These are phyloP conservation scores for Megastigmus dorsalis DNA, from an alignment of 2,888 invertebrate species.

Conservation along the genomic window DNA sequence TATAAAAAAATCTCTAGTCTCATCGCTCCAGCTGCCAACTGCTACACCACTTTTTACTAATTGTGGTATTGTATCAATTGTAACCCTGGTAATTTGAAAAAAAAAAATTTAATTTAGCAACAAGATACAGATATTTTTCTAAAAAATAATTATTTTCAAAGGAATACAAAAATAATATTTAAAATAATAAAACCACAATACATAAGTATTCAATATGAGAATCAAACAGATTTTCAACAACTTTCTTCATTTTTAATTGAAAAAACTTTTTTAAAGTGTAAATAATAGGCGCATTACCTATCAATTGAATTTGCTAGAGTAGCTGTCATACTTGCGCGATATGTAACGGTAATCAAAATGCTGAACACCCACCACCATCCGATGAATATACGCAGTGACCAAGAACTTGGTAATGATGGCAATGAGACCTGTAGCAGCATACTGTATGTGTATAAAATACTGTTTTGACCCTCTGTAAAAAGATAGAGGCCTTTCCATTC, in stretches of 20 bases:
- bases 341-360: slow-evolving; percentile 85
- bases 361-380: slow-evolving; percentile 94
- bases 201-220: no score
- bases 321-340: slow-evolving; percentile 90
- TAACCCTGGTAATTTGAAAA: slow-evolving; percentile 77
- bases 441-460: slow-evolving; percentile 86
- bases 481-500: slow-evolving; percentile 78
- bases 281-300: slow-evolving; percentile 74
- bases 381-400: slow-evolving; percentile 87
- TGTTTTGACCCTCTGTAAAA: slow-evolving; percentile 84
- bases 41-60: slow-evolving; percentile 80
- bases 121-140: neutral
- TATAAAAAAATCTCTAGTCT: slow-evolving; percentile 82
- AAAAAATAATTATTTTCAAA: neutral
- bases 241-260: neutral
- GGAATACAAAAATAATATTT: neutral
- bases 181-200: neutral
- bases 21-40: slow-evolving; percentile 84
- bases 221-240: no score
- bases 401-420: slow-evolving; percentile 85
- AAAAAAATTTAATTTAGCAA: neutral
- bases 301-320: slow-evolving; percentile 87
- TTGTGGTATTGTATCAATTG: slow-evolving; percentile 85
- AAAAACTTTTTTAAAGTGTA: slow-evolving; percentile 12
- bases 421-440: slow-evolving; percentile 88